Percentiles rank a stretch among this genome's conserved stretches.
phyloP scores from a whole-genome alignment of 2,113 vertebrate species.

The Paracyprichromis sp. region DNA sequence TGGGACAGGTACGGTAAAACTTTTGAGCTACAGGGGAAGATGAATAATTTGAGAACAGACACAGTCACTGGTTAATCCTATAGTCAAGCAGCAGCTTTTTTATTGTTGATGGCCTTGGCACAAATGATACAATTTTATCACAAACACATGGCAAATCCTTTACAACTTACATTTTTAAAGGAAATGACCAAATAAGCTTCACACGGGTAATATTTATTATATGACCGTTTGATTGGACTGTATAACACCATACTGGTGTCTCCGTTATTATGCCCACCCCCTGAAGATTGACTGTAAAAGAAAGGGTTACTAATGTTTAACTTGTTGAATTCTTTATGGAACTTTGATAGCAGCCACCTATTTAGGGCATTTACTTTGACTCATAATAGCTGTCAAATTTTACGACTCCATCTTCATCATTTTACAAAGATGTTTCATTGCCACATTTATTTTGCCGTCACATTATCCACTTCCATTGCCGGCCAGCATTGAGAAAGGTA shows the following conservation, averaged over 20 bases:
- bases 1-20: neutral
- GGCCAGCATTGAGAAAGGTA: constrained; percentile 40
- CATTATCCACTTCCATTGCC: constrained; percentile 36
- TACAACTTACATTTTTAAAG: neutral
- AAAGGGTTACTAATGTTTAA: constrained; percentile 12
- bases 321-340: constrained; percentile 24
- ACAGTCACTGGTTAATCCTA: neutral
- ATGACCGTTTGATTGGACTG: neutral
- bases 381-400: constrained; percentile 51
- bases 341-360: constrained; percentile 10
- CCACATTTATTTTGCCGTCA: constrained; percentile 51
- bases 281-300: constrained; percentile 21
- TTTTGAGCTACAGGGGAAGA: neutral
- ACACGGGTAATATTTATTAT: neutral
- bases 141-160: neutral
- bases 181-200: neutral
- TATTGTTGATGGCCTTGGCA: neutral
- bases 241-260: constrained; percentile 11
- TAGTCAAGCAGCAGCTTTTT: neutral
- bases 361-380: constrained; percentile 43
- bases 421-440: constrained; percentile 53
- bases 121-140: neutral
- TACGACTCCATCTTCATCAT: constrained; percentile 52
- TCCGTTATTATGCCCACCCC: constrained; percentile 7
- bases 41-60: neutral